Evolutionary conservation across 2,888 invertebrate species (phyloP).

Genomic region (Germaria angustata): DNA sequence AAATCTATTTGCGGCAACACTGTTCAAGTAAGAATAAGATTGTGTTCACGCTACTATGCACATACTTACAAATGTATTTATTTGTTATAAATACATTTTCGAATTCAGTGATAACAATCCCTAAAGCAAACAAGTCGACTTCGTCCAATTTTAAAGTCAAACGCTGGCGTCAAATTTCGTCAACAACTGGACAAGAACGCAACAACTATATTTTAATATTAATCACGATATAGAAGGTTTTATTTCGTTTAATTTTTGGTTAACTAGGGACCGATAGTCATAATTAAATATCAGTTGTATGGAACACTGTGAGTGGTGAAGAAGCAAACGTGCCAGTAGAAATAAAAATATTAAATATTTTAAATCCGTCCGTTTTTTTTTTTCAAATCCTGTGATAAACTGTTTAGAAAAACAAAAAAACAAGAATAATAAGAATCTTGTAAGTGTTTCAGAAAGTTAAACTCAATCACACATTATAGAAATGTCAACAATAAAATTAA

Average conservation of each 20-base stretch:
- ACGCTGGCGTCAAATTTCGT: constrained; percentile 24
- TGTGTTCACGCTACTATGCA: background rate
- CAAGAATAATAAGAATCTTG: background rate
- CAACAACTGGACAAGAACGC: constrained; percentile 32
- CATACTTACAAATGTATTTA: background rate
- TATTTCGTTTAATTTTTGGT: constrained; percentile 17
- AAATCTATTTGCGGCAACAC: too few species aligned
- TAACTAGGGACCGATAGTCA: constrained; percentile 42
- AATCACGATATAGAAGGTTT: constrained; percentile 46
- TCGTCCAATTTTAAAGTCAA: constrained; percentile 56
- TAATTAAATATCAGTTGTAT: constrained; percentile 47
- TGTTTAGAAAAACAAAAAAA: constrained; percentile 6
- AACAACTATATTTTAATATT: background rate
- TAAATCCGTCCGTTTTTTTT: constrained; percentile 31
- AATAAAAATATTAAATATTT: background rate
- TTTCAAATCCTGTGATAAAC: constrained; percentile 53
- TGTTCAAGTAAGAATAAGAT: constrained; percentile 8
- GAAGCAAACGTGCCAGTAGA: constrained; percentile 27
- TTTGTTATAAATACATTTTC: constrained; percentile 2
- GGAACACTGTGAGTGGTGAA: constrained; percentile 42
- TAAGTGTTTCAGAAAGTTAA: constrained; percentile 42
- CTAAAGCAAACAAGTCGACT: constrained; percentile 39
- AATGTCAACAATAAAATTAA: constrained; percentile 33
- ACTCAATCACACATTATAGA: background rate
- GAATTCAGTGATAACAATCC: constrained; percentile 55